These are phyloP conservation scores for Battus philenor DNA, from an alignment of 1,140 invertebrate species.

Conservation along the genomic window DNA sequence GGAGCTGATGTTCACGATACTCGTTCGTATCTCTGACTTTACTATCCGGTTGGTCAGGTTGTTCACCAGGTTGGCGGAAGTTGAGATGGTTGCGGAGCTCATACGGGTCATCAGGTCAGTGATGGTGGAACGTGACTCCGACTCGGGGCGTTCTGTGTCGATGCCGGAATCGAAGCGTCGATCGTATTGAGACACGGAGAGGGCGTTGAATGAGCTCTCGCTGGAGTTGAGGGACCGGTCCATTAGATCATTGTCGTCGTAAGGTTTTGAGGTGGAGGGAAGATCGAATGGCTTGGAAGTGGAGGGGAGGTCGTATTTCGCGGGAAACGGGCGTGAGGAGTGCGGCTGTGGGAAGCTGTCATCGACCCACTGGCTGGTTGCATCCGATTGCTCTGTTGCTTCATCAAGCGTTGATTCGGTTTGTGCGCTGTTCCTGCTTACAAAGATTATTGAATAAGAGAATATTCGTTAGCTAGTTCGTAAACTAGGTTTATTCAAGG, in stretches of 20 bases:
- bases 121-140: slow-evolving; percentile 43
- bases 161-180: slow-evolving; percentile 50
- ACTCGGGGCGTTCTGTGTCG: slow-evolving; percentile 37
- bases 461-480: not conserved
- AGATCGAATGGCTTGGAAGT: slow-evolving; percentile 50
- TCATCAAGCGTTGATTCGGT: slow-evolving; percentile 40
- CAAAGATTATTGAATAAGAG: not conserved
- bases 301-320: slow-evolving; percentile 49
- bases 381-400: slow-evolving; percentile 52
- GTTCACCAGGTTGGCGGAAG: slow-evolving; percentile 48
- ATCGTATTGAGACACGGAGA: slow-evolving; percentile 58
- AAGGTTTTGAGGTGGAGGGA: slow-evolving; percentile 51
- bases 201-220: slow-evolving; percentile 65
- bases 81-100: slow-evolving; percentile 51
- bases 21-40: slow-evolving; percentile 65
- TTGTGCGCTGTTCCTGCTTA: slow-evolving; percentile 25
- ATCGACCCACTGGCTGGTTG: slow-evolving; percentile 73
- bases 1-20: slow-evolving; percentile 65
- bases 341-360: slow-evolving; percentile 59
- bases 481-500: too few species aligned
- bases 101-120: slow-evolving; percentile 62
- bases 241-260: slow-evolving; percentile 57
- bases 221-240: slow-evolving; percentile 62
- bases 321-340: slow-evolving; percentile 32
- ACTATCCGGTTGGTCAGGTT: slow-evolving; percentile 47